Conservation (phyloP, 1,140 invertebrate species). For the Drosophila melanogaster region DNA sequence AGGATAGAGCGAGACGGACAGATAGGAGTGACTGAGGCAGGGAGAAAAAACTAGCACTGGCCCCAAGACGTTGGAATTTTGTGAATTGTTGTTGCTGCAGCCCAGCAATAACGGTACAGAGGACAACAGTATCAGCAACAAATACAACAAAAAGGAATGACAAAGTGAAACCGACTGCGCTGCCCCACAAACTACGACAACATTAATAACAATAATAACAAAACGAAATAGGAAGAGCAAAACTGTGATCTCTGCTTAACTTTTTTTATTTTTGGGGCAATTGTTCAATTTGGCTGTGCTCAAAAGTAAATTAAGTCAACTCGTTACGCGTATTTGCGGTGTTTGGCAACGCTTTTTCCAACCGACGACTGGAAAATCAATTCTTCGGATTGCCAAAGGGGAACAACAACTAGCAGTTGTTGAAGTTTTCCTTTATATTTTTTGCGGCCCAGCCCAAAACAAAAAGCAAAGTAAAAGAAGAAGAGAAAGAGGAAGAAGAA, state of each 20-base stretch:
- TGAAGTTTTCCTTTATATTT: conserved; percentile 55
- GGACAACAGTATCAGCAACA: conserved; percentile 9
- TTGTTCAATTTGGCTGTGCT: conserved; percentile 80
- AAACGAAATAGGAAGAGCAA: conserved; percentile 51
- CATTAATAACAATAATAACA: conserved; percentile 54
- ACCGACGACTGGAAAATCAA: conserved; percentile 75
- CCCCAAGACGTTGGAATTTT: conserved; percentile 72
- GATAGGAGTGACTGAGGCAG: conserved; percentile 7
- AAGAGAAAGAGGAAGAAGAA: conserved; percentile 36
- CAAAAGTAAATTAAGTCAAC: conserved; percentile 69
- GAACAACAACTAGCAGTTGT: conserved; percentile 71
- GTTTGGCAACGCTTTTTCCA: conserved; percentile 57
- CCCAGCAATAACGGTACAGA: conserved; percentile 67
- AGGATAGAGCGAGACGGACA: conserved; percentile 30
- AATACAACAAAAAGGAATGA: conserved; percentile 66
- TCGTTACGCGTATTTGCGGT: conserved; percentile 66
- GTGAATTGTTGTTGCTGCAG: conserved; percentile 50
- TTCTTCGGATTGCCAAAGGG: conserved; percentile 63
- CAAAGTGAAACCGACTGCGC: conserved; percentile 76
- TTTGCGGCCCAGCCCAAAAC: conserved; percentile 73
- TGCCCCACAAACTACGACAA: conserved; percentile 51
- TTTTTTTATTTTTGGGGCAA: conserved; percentile 39
- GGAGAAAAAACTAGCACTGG: conserved; percentile 47
- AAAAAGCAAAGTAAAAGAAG: conserved; percentile 52
- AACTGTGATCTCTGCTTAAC: conserved; percentile 69